A percentile compares a stretch with the other conserved stretches of the same genome.
These are phyloP conservation scores for Zosterops hypoxanthus DNA, from an alignment of 2,113 vertebrate genomes.

Conservation along the genomic window DNA sequence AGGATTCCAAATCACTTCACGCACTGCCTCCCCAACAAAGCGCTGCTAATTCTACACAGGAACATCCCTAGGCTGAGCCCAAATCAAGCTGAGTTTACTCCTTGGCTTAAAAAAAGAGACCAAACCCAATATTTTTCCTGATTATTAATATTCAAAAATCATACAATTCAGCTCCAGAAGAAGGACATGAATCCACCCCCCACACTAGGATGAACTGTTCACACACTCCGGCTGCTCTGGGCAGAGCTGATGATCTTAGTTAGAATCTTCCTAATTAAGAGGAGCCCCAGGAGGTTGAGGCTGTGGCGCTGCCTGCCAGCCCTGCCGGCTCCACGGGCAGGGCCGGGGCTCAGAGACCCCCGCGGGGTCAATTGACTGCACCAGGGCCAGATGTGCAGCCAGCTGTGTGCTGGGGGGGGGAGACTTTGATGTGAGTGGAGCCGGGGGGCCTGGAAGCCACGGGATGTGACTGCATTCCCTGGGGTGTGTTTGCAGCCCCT, in stretches of 20 bases:
- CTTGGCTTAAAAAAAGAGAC: background rate
- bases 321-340: rapidly evolving
- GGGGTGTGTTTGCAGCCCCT: no score
- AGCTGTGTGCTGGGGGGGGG: background rate
- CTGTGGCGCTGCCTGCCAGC: background rate
- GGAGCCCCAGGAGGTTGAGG: background rate
- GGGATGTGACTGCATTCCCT: background rate
- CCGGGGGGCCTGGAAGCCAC: rapidly evolving
- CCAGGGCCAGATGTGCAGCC: background rate
- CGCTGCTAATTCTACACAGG: no score
- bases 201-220: rapidly evolving
- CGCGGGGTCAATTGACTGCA: rapidly evolving
- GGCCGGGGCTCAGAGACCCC: background rate
- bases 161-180: background rate
- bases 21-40: background rate
- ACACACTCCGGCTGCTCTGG: rapidly evolving
- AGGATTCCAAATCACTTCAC: background rate
- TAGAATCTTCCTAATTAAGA: background rate
- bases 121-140: background rate
- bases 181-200: rapidly evolving
- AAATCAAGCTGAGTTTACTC: background rate
- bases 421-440: rapidly evolving
- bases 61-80: background rate
- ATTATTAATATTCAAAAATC: background rate
- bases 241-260: background rate